Evolutionary conservation across 2,113 vertebrate species (phyloP), one percentile per base, ranked within the genome.

Genomic region (Pedetes capensis): DNA sequence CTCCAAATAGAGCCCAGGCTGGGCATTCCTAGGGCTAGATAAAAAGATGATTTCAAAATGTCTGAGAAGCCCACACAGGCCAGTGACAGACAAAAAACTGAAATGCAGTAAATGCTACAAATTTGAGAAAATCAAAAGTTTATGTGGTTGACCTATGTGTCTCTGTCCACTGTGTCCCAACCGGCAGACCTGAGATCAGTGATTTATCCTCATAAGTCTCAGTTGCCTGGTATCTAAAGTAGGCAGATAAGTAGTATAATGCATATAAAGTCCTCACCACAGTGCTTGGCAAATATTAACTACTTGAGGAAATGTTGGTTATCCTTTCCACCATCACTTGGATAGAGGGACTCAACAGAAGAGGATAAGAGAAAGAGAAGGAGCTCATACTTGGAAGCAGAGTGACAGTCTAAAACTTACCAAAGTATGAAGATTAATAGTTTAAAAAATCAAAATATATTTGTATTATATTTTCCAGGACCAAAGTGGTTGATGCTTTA

Each of bases 381-480:
- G 37, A 57, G 6, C 11, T 42, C 34, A 63, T 39, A 16, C 2
- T 39, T 47, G 34, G 11, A 55, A 44, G 37, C 32, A 74, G 34
- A 39, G 23, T 42, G 76, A 29, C 8, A 42, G 8, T 80, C 32
- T 80, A 42, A 85, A 94, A 51, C 13, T 72, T 76, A 47, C 25
- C n/a, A 53, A 81, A 68, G 3, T 34, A 66, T 1, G 3, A 87
- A 83, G n/a, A 16, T 23, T 22, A 87, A n/a, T 64, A 55, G 10
- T 20, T 90, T 93, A 81, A 88, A 83, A 72, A 59, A 27, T n/a
- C n/a, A 49, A 82, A 76, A 64, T 1, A 57, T 2, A 86, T 47
- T 47, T 84, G 92, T 27, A 49, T 84, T 82, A 55, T 49, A 74
- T 90, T 92, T 95, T 66, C 66, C 95, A 87, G 23, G 49, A 63